These are phyloP conservation scores for Catharus fuscescens DNA, from an alignment of 2,113 vertebrate genomes.

Conservation along the genomic window DNA sequence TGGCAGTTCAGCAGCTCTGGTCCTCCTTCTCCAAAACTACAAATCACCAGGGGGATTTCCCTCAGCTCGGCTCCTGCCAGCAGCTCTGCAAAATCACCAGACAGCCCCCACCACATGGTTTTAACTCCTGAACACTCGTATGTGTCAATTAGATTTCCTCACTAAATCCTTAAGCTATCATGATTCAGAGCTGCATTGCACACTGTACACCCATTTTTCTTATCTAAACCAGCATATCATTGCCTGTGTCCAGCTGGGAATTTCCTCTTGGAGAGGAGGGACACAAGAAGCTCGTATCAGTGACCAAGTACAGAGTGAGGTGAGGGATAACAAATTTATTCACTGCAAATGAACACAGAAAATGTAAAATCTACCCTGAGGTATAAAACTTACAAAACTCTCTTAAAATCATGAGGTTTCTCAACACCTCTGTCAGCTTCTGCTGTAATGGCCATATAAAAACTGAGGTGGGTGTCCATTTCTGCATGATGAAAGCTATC, in stretches of 20 bases:
- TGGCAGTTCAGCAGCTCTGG: conserved; percentile 54
- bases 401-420: conserved; percentile 20
- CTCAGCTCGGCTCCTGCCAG: conserved; percentile 34
- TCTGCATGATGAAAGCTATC: not conserved
- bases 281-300: not conserved
- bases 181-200: not conserved
- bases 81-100: conserved; percentile 66
- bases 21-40: conserved; percentile 63
- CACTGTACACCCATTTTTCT: not conserved
- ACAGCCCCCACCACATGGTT: conserved; percentile 25
- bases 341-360: not conserved
- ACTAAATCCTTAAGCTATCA: not conserved
- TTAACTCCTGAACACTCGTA: not conserved
- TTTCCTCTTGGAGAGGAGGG: not conserved
- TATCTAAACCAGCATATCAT: not conserved
- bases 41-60: conserved; percentile 72
- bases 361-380: not conserved
- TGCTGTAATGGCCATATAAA: not conserved
- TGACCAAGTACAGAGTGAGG: not conserved
- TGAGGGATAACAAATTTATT: not conserved
- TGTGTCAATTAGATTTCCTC: not conserved
- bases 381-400: not conserved
- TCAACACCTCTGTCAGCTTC: not conserved
- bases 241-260: not conserved
- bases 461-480: not conserved